Conservation (phyloP, 2,888 invertebrate genomes). For the Tanypteryx hageni region DNA sequence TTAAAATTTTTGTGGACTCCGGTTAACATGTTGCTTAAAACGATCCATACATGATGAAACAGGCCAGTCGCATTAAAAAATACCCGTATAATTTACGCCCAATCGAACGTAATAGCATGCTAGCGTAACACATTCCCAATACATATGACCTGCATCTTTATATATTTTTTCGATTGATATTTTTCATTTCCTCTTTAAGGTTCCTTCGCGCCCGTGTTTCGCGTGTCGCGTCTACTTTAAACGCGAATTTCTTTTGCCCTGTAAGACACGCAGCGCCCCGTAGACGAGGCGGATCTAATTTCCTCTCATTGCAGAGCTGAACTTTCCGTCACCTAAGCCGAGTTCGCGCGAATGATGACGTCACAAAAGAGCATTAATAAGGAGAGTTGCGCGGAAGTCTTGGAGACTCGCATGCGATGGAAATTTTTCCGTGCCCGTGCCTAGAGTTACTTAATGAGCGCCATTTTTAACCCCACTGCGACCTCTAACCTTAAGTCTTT, state of each 20-base stretch:
- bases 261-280: neutral
- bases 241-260: neutral
- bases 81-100: no score
- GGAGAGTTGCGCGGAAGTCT: neutral
- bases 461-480: no score
- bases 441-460: neutral
- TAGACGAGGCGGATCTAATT: constrained; percentile 4
- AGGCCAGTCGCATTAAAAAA: no score
- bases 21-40: no score
- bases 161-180: no score
- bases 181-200: no score
- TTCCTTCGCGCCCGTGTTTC: neutral
- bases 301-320: neutral
- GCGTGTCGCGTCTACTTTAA: neutral
- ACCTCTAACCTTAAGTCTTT: no score
- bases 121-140: no score
- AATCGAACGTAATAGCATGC: no score
- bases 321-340: neutral
- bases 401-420: neutral
- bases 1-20: no score
- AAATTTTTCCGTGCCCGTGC: neutral
- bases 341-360: neutral
- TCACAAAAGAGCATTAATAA: constrained; percentile 1
- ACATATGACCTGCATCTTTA: no score
- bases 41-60: no score